A percentile compares a stretch with the other conserved stretches of the same genome.
Evolutionary conservation across 2,113 vertebrate genomes (phyloP).

Genomic region (Vombatus ursinus): DNA sequence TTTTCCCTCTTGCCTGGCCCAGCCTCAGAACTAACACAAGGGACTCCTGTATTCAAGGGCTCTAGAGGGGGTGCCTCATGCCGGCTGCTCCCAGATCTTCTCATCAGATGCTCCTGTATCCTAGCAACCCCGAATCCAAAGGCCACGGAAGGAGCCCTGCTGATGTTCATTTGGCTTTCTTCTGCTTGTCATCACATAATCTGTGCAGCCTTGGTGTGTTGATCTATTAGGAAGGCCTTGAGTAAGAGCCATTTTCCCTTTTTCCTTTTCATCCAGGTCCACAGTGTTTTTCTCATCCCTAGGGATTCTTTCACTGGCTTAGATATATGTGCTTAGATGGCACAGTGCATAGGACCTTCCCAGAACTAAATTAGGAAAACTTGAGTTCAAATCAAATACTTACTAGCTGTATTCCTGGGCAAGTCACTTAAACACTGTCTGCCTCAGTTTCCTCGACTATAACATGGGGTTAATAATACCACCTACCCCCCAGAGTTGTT

Average conservation of each 20-base stretch:
- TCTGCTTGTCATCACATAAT: not conserved
- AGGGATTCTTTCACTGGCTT: conserved; percentile 32
- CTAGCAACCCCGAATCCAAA: not conserved
- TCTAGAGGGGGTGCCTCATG: not conserved
- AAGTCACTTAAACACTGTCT: not conserved
- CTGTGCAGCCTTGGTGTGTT: not conserved
- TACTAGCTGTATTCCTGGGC: not conserved
- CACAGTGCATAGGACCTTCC: not conserved
- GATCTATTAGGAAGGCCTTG: not conserved
- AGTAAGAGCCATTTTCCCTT: not conserved
- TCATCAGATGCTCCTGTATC: not conserved
- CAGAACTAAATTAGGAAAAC: not conserved
- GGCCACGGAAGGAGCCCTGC: not conserved
- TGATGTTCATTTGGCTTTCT: not conserved
- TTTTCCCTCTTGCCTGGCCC: not conserved
- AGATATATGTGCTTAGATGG: not conserved
- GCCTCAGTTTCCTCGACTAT: not conserved
- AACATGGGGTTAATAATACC: not conserved
- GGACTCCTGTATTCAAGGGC: not conserved
- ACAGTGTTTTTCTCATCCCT: not conserved
- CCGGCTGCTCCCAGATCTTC: not conserved
- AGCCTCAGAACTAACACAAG: not conserved
- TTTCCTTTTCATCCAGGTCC: not conserved
- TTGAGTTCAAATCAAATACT: not conserved
- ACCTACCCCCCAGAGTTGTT: not conserved